Evolutionary conservation across 2,113 vertebrate species (phyloP).

Genomic region (Seriola rivoliana): DNA sequence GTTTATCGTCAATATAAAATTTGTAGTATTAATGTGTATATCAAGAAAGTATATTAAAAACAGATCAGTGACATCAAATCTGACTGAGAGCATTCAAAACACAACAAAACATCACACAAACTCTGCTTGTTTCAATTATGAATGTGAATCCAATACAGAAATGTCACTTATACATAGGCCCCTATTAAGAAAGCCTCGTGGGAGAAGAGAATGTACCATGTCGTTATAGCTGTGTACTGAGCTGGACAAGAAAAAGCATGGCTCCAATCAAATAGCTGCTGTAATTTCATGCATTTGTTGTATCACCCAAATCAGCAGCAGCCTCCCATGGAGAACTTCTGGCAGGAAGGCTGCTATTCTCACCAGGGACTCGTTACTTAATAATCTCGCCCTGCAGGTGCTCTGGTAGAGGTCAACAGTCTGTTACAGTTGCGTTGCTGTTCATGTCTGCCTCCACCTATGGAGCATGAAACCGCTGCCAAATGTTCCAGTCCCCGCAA

Average conservation of each 20-base stretch:
- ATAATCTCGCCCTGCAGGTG: slow-evolving; percentile 82
- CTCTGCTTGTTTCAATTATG: neutral
- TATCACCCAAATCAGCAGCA: slow-evolving; percentile 71
- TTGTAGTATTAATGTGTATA: neutral
- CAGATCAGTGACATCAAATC: too few species aligned
- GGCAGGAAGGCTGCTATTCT: slow-evolving; percentile 76
- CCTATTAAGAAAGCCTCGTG: neutral
- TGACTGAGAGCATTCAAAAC: neutral
- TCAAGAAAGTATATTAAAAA: neutral
- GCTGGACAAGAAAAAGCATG: slow-evolving; percentile 24
- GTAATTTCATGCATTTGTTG: slow-evolving; percentile 62
- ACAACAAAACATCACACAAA: slow-evolving; percentile 7
- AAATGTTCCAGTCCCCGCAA: slow-evolving; percentile 65
- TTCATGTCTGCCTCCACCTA: slow-evolving; percentile 71
- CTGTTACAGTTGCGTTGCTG: slow-evolving; percentile 69
- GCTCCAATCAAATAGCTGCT: slow-evolving; percentile 53
- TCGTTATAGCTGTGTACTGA: slow-evolving; percentile 10
- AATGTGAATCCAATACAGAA: neutral
- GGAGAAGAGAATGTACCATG: neutral
- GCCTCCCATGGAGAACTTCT: slow-evolving; percentile 73
- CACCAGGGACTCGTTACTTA: slow-evolving; percentile 81
- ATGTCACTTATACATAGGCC: neutral
- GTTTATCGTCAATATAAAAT: neutral
- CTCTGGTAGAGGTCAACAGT: slow-evolving; percentile 77
- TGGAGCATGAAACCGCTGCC: slow-evolving; percentile 66